These are phyloP conservation scores for Simalia tracyae DNA, from an alignment of 2,797 vertebrate genomes.

Conservation along the genomic window DNA sequence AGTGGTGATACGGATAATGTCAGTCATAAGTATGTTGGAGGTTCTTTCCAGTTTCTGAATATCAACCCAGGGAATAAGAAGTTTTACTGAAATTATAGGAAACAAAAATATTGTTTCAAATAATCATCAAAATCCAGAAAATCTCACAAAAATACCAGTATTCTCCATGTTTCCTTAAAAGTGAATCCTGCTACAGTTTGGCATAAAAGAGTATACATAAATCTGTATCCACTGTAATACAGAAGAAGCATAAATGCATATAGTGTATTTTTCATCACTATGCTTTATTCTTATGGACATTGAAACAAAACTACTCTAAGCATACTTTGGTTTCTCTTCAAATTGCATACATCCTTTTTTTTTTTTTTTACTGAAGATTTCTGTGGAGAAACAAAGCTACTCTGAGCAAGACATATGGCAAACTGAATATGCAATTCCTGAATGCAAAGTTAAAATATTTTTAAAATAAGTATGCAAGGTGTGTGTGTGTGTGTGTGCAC, in stretches of 20 bases:
- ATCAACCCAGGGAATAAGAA: slow-evolving; percentile 92
- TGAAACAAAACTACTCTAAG: background rate
- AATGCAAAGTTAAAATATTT: background rate
- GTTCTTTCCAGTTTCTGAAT: slow-evolving; percentile 89
- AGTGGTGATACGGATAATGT: slow-evolving; percentile 85
- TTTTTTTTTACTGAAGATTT: background rate
- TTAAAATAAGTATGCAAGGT: too few relatives aligned
- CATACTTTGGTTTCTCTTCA: background rate
- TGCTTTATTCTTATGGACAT: background rate
- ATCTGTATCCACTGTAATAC: background rate
- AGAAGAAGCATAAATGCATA: background rate
- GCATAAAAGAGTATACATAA: background rate
- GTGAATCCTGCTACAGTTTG: background rate
- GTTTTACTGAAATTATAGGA: slow-evolving; percentile 81
- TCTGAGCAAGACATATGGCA: background rate
- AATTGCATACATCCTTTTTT: background rate
- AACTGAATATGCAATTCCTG: background rate
- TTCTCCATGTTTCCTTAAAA: background rate
- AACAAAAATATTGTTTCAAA: slow-evolving; percentile 15
- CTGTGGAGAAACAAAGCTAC: background rate
- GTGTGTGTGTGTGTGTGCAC: background rate
- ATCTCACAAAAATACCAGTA: background rate
- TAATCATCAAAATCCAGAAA: slow-evolving; percentile 4
- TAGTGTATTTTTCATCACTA: background rate
- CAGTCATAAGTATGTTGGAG: slow-evolving; percentile 86